A percentile compares a stretch with the other conserved stretches of the same genome.
Evolutionary conservation across 2,797 vertebrate genomes (phyloP).

Genomic region (Coregonus ussuriensis): DNA sequence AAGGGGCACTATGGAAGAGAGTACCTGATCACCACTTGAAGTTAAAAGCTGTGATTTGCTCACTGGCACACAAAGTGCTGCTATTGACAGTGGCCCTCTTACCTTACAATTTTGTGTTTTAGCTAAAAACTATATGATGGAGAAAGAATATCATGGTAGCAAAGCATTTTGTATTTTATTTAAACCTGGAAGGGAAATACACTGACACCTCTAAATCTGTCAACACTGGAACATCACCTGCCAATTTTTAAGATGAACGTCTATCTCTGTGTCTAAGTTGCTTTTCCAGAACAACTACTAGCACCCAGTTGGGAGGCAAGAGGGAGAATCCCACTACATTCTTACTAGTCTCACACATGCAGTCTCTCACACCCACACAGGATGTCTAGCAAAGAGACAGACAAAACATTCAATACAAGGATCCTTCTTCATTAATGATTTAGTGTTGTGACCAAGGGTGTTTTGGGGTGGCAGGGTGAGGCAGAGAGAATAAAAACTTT

Average conservation of each 20-base stretch:
- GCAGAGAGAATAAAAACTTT: not conserved
- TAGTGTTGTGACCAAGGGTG: conserved; percentile 1
- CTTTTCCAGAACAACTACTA: not conserved
- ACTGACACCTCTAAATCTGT: not conserved
- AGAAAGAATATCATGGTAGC: not conserved
- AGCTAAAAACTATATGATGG: not conserved
- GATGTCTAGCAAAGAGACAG: conserved; percentile 3
- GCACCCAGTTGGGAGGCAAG: not conserved
- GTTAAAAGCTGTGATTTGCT: conserved; percentile 15
- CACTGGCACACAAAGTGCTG: not conserved
- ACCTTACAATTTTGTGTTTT: not conserved
- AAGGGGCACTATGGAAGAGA: conserved; percentile 15
- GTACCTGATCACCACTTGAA: not conserved
- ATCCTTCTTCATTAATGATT: conserved; percentile 2
- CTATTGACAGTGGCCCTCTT: not conserved
- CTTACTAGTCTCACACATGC: not conserved
- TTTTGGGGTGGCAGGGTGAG: not conserved
- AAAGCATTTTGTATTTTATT: not conserved
- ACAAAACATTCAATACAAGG: not conserved
- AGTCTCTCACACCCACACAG: not conserved
- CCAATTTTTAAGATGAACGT: not conserved
- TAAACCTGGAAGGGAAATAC: not conserved
- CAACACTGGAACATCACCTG: not conserved
- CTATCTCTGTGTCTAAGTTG: not conserved
- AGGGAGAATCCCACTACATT: not conserved